Base-by-base conservation (phyloP, 2,888 invertebrate species). In the Ophion slaviceki region DNA sequence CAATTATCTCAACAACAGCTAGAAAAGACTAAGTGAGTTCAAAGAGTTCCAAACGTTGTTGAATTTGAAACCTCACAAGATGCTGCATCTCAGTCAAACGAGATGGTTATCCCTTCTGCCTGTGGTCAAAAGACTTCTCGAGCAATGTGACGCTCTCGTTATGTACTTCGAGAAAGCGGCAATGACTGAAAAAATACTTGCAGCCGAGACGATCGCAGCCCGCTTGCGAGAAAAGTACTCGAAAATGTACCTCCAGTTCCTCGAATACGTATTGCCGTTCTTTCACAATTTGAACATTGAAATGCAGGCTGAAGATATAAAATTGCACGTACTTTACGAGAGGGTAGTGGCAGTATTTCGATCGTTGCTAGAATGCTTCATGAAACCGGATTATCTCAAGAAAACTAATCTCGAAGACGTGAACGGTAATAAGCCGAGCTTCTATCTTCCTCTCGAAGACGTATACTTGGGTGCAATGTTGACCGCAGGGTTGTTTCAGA, bases 1-100 rank as follows among this genome's bases (percentile, higher is more conserved):
- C 64, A 90, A 88, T 84, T 90, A 89, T 83, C 86, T 91, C 28
- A 66, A 81, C 17, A 84, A 86, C 10, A 90, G 89, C 82, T 86
- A 86, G 8, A 90, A 91, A 86, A 66, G 89, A 83, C 70, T 74
- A 17, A 47, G 57, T 24, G 66, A 80, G 17, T 86, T 72, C 59
- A 61, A 70, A 59, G 57, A 76, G 62, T 80, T 85, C 74, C 91
- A 92, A 87, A 76, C 57, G 20, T 88, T 91, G 71, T 24, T 88
- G n/a, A 84, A 90, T 47, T 78, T 88, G n/a, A 85, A 88, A 62
- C 81, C 84, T 6, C 85, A 88, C 53, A 86, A 87, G 72, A 57
- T 88, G 20, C 64, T 89, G 28, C 84, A 88, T 32, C 82, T 78
- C 24, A 53, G 70, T n/a, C 82, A 82, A 59, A 88, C 88, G 2